phyloP scores from a whole-genome alignment of 1,140 invertebrate genomes.

The Dendrolimus punctatus region DNA sequence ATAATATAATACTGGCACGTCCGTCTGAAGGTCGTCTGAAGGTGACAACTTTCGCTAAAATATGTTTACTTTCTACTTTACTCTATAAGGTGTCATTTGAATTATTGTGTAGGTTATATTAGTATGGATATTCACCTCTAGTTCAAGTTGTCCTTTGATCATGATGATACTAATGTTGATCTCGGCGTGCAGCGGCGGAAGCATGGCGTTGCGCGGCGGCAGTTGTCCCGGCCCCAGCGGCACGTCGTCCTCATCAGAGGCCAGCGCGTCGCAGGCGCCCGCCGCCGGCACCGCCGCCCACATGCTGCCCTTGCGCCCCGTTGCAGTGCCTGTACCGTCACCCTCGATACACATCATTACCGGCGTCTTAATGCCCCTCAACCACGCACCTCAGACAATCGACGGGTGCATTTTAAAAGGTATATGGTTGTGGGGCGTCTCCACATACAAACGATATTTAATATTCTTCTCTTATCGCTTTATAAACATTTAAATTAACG shows the following conservation, averaged over 20 bases:
- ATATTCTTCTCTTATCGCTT: neutral
- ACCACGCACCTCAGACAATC: conserved; percentile 4
- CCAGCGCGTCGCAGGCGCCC: conserved; percentile 42
- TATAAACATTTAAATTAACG: conserved; percentile 22
- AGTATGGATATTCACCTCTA: conserved; percentile 76
- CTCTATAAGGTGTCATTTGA: neutral
- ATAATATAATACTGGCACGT: no score
- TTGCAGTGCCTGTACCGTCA: conserved; percentile 45
- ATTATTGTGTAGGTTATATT: neutral
- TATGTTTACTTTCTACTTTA: neutral
- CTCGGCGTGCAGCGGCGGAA: conserved; percentile 81
- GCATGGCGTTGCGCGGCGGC: conserved; percentile 79
- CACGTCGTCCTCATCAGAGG: conserved; percentile 48
- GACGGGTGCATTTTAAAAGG: neutral
- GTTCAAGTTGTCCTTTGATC: conserved; percentile 92
- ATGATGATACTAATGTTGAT: conserved; percentile 90
- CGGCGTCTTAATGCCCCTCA: conserved; percentile 9
- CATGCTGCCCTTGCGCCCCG: conserved; percentile 70
- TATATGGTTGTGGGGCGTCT: neutral
- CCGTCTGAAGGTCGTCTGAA: no score
- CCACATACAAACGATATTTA: no score
- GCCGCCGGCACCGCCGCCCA: conserved; percentile 63
- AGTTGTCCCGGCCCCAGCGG: conserved; percentile 85
- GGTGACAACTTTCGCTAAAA: no score
- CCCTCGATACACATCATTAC: conserved; percentile 26